Evolutionary conservation across 2,888 invertebrate species (phyloP), one percentile per base, ranked within the genome.

Genomic region (Cantharis rufa): DNA sequence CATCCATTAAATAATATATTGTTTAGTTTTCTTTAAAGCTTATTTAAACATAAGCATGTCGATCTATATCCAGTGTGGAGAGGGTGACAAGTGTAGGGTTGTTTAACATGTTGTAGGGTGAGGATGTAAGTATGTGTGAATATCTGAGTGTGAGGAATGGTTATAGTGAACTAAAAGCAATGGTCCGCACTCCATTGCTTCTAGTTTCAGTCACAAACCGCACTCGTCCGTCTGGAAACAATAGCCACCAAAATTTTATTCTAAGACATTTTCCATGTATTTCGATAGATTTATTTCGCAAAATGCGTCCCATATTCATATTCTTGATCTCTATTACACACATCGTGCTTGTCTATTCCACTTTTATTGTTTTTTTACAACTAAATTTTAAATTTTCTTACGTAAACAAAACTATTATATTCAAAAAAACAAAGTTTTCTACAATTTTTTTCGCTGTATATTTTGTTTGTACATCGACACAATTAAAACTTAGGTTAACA

Each of bases 121-220:
- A 77, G 71, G 79, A 80, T 76, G 77, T 83, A 83, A 83, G 82
- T 83, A 82, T 86, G 85, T 86, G 86, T 84, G 86, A 86, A 86
- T 85, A 86, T 86, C 85, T 85, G 86, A 85, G 86, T 86, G 87
- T 86, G 85, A 85, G 84, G 83, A 86, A 86, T 84, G 84, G 85
- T 87, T 86, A 86, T 86, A 82, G 80, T 80, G 83, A 82, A 78
- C 79, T 81, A 79, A 81, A 84, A 84, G 84, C 86, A 87, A 88
- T 88, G 87, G 87, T 80, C 86, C 86, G 86, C 87, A 85, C 86
- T 84, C 86, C 87, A 87, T 87, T 87, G 87, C 86, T 84, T 86
- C 84, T 83, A 83, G 82, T 84, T 80, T 79, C 78, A 76, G 76
- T 79, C 79, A 80, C 83, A 81, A 86, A 86, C 84, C 86, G 85